A percentile compares a stretch with the other conserved stretches of the same genome.
These are phyloP conservation scores for Augochlora pura DNA, from an alignment of 1,140 invertebrate genomes.

Conservation along the genomic window DNA sequence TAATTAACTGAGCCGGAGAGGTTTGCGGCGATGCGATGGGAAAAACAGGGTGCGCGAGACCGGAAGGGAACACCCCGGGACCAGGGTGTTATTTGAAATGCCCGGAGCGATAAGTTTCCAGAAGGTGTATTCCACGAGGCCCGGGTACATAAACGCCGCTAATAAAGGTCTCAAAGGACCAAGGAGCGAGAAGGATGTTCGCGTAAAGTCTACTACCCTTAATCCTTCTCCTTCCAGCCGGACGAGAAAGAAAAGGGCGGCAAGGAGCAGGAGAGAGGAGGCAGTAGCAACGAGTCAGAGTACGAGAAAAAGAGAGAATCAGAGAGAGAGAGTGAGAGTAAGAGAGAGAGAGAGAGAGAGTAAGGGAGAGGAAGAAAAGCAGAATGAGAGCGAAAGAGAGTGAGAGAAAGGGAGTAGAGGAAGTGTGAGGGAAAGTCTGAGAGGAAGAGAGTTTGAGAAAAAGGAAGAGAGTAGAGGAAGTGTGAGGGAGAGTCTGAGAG, in stretches of 20 bases:
- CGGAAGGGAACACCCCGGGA: neutral
- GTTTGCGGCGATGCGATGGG: neutral
- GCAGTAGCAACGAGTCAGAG: no score
- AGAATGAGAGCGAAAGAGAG: no score
- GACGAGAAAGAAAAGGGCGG: slow-evolving; percentile 19
- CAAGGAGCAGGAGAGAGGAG: neutral
- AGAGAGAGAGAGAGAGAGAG: no score
- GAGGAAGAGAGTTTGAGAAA: no score
- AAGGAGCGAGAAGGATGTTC: slow-evolving; percentile 24
- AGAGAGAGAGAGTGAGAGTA: no score
- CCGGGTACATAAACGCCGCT: slow-evolving; percentile 40
- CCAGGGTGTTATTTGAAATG: slow-evolving; percentile 2
- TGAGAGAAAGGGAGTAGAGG: no score
- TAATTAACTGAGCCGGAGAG: neutral
- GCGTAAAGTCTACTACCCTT: slow-evolving; percentile 23
- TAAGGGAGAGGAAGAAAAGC: no score
- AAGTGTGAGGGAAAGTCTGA: no score
- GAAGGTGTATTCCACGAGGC: slow-evolving; percentile 19
- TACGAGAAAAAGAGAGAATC: no score
- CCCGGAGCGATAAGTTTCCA: neutral
- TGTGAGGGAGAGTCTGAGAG: no score
- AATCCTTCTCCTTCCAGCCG: slow-evolving; percentile 49
- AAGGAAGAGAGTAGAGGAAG: no score
- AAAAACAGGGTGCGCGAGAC: neutral
- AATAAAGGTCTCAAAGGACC: slow-evolving; percentile 37